Conservation (phyloP, 2,888 invertebrate species). For the Boloria euphrosyne region DNA sequence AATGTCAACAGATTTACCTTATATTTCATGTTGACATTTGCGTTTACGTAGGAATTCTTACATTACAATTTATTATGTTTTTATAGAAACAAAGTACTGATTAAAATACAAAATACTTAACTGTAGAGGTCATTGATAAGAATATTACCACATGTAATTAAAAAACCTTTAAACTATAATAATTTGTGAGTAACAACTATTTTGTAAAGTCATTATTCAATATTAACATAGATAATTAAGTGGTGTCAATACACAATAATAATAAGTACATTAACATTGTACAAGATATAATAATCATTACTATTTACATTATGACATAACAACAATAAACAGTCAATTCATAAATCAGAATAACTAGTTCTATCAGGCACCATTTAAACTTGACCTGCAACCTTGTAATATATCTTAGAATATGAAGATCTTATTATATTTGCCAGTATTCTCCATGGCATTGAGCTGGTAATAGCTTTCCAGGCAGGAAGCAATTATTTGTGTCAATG, state of each 20-base stretch:
- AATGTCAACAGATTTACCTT: too few species aligned
- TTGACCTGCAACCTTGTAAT: neutral
- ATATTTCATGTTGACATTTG: too few species aligned
- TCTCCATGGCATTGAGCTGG: conserved; percentile 12
- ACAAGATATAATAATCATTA: neutral
- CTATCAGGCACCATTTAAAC: neutral
- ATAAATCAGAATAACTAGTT: neutral
- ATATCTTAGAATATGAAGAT: neutral
- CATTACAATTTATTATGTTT: too few species aligned
- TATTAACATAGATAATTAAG: neutral
- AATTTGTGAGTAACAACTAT: too few species aligned
- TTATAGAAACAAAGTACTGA: too few species aligned
- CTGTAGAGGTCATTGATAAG: too few species aligned
- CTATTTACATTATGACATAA: neutral
- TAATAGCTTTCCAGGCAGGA: conserved; percentile 4
- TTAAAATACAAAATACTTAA: too few species aligned
- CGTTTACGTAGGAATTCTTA: too few species aligned
- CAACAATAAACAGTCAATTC: conserved; percentile 3
- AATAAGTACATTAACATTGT: neutral
- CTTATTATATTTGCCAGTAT: conserved; percentile 4
- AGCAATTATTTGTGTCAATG: conserved; percentile 18
- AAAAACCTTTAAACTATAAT: too few species aligned
- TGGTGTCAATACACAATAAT: neutral
- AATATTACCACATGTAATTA: too few species aligned
- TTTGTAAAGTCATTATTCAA: neutral